Evolutionary conservation across 2,113 vertebrate species (phyloP).

Genomic region (Alethe diademata): DNA sequence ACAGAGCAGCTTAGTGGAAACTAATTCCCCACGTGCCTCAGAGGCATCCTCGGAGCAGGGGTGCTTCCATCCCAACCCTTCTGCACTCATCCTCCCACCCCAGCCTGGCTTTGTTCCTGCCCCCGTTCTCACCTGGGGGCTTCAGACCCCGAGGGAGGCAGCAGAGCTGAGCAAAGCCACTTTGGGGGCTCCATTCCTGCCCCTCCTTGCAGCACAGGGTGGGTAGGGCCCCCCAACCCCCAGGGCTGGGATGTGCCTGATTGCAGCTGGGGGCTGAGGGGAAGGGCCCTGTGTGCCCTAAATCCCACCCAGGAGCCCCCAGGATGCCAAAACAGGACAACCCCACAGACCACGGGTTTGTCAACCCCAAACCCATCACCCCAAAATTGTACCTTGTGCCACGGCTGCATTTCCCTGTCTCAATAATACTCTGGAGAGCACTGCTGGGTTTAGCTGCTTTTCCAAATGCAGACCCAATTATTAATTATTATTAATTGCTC

Average conservation of each 20-base stretch:
- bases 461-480: not conserved
- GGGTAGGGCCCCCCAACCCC: not conserved
- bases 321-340: accelerated
- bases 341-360: accelerated
- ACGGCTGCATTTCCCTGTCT: not conserved
- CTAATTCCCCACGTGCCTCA: not conserved
- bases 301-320: not conserved
- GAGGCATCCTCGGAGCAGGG: not conserved
- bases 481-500: constrained; percentile 25
- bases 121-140: not conserved
- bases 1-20: not conserved
- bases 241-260: not conserved
- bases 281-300: not conserved
- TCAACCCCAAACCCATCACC: not conserved
- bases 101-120: not conserved
- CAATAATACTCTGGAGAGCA: not conserved
- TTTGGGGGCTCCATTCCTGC: accelerated
- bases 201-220: not conserved
- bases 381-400: accelerated
- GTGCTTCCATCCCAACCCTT: not conserved
- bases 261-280: not conserved
- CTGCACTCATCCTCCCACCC: not conserved
- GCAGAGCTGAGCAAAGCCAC: not conserved
- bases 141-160: not conserved
- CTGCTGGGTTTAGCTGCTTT: not conserved